A percentile compares a stretch with the other conserved stretches of the same genome.
Evolutionary conservation across 1,140 invertebrate genomes (phyloP).

Genomic region (Lanistes nyassanus): DNA sequence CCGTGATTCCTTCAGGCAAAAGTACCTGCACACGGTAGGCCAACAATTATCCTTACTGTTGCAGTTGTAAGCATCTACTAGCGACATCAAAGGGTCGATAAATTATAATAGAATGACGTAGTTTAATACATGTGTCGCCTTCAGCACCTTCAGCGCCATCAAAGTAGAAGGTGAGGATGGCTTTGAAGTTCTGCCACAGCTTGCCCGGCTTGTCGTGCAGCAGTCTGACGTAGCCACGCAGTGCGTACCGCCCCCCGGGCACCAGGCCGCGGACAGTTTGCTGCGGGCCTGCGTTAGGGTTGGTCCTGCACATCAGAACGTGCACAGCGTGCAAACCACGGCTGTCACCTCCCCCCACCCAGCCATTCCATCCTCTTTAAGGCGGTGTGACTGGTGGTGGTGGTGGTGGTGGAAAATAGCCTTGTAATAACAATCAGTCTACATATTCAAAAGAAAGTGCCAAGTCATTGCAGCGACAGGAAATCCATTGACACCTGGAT

Average conservation of each 20-base stretch:
- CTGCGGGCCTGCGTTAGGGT: not conserved
- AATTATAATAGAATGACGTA: no score
- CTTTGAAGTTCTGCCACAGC: constrained; percentile 22
- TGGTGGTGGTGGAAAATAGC: not conserved
- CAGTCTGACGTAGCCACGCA: constrained; percentile 12
- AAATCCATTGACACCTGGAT: not conserved
- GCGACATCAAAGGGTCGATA: no score
- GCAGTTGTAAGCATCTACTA: no score
- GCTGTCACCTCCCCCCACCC: not conserved
- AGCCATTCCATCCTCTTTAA: not conserved
- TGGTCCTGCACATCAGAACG: not conserved
- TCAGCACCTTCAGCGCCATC: no score
- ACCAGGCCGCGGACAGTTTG: not conserved
- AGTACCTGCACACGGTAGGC: no score
- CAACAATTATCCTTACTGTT: no score
- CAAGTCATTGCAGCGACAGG: not conserved
- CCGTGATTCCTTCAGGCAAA: no score
- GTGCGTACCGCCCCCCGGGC: not conserved
- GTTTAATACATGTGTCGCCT: no score
- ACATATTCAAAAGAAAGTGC: not conserved
- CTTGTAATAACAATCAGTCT: not conserved
- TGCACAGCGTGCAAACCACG: no score
- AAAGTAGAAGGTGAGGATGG: constrained; percentile 8
- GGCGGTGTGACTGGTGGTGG: not conserved
- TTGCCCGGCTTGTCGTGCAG: constrained; percentile 12